phyloP scores from a whole-genome alignment of 1,140 invertebrate genomes.

The Globodera rostochiensis region DNA sequence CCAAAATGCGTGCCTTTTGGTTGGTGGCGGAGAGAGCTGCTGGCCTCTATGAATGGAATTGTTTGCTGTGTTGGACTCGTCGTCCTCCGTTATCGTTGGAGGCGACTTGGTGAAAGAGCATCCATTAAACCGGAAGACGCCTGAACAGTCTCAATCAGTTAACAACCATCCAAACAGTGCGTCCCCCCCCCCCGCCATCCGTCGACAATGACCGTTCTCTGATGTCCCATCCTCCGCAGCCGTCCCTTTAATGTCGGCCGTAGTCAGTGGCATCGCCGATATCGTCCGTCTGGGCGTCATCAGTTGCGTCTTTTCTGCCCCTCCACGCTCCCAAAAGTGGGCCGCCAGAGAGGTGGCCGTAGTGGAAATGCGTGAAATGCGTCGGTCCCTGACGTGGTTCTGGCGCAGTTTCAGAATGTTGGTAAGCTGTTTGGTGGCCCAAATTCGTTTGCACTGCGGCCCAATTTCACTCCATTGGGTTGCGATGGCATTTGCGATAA shows the following conservation, averaged over 20 bases:
- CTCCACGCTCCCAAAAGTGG: conserved; percentile 4
- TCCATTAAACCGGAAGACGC: not conserved
- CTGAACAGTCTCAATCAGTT: not conserved
- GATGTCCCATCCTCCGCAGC: not conserved
- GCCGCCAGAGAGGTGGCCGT: conserved; percentile 48
- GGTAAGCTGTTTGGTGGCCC: conserved; percentile 35
- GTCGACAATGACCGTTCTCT: not conserved
- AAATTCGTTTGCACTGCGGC: conserved; percentile 6
- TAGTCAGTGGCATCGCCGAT: conserved; percentile 30
- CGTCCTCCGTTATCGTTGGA: conserved; percentile 42
- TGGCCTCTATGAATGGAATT: not conserved
- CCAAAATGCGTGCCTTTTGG: not conserved
- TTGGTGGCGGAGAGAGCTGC: not conserved
- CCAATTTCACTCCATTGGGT: not conserved
- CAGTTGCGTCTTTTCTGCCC: not conserved
- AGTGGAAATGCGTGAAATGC: conserved; percentile 52
- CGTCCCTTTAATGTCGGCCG: not conserved
- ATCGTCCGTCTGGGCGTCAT: conserved; percentile 17
- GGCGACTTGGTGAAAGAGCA: conserved; percentile 41
- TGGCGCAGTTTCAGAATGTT: conserved; percentile 38
- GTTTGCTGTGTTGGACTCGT: conserved; percentile 24
- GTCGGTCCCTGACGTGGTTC: conserved; percentile 47
- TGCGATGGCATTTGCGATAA: conserved; percentile 39
- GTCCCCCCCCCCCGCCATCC: not conserved
- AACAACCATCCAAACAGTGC: too few relatives aligned